A percentile compares a stretch with the other conserved stretches of the same genome.
phyloP scores from a whole-genome alignment of 2,797 vertebrate species.

The Alectoris magna region DNA sequence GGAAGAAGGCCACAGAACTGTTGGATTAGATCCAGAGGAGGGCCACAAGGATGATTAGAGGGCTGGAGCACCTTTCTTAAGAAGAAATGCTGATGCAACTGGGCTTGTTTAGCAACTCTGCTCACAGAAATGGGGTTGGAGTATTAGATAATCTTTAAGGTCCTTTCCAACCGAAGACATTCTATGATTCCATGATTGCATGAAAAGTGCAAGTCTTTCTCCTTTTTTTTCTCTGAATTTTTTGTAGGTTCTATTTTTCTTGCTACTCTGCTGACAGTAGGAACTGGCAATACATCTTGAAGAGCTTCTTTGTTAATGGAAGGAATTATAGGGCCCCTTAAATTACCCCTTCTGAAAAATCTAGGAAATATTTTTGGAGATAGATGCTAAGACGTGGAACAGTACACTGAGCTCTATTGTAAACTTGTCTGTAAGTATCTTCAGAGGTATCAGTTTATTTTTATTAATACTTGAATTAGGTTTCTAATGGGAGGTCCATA shows the following conservation, averaged over 20 bases:
- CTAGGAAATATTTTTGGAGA: conserved; percentile 8
- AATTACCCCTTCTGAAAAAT: not conserved
- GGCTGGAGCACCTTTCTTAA: no score
- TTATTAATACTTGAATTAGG: not conserved
- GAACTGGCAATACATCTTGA: not conserved
- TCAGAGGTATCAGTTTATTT: not conserved
- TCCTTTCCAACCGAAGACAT: no score
- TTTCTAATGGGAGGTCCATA: not conserved
- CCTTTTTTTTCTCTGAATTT: not conserved
- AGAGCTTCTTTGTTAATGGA: not conserved
- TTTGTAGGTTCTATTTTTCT: not conserved
- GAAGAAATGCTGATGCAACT: no score
- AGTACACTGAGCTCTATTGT: not conserved
- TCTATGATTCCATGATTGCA: no score
- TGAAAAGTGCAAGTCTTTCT: not conserved
- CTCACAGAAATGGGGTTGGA: no score
- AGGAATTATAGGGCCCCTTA: not conserved
- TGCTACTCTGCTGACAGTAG: not conserved
- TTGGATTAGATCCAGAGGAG: no score
- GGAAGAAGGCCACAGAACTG: no score
- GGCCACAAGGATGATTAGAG: no score
- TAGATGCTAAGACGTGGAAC: not conserved
- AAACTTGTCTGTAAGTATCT: not conserved
- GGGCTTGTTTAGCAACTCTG: no score
- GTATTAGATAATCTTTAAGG: no score